Evolutionary conservation across 2,797 vertebrate species (phyloP).

Genomic region (Pseudocheirus occidentalis): DNA sequence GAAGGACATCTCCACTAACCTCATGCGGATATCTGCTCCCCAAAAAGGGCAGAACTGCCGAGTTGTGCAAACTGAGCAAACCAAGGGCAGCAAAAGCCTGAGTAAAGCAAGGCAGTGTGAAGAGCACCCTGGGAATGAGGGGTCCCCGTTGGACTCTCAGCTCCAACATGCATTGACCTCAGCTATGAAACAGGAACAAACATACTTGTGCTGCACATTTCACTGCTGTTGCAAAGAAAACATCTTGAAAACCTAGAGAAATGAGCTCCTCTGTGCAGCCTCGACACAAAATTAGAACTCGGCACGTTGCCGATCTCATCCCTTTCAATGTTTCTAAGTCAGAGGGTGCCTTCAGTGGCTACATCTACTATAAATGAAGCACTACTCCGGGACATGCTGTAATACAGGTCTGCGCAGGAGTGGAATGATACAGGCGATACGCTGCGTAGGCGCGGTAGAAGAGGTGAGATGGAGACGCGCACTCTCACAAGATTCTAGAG

Average conservation of each 20-base stretch:
- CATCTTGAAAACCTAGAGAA: neutral
- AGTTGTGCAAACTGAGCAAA: neutral
- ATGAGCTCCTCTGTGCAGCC: neutral
- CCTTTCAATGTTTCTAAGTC: neutral
- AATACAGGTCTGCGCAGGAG: no score
- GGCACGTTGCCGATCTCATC: rapidly evolving
- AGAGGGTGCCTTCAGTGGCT: neutral
- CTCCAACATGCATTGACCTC: neutral
- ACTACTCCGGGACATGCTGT: no score
- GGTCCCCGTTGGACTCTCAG: neutral
- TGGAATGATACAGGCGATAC: rapidly evolving
- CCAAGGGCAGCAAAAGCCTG: rapidly evolving
- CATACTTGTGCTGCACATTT: neutral
- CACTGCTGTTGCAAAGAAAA: neutral
- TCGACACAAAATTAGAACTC: no score
- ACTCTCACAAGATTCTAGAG: neutral
- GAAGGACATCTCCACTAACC: neutral
- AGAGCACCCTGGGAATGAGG: neutral
- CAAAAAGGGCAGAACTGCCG: neutral
- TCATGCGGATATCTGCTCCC: neutral
- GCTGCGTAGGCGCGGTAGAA: neutral
- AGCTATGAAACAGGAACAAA: neutral
- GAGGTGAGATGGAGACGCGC: neutral
- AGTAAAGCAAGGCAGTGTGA: rapidly evolving
- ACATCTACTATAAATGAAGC: neutral